Conservation (phyloP, 1,140 invertebrate genomes). For the Formica selysi region DNA sequence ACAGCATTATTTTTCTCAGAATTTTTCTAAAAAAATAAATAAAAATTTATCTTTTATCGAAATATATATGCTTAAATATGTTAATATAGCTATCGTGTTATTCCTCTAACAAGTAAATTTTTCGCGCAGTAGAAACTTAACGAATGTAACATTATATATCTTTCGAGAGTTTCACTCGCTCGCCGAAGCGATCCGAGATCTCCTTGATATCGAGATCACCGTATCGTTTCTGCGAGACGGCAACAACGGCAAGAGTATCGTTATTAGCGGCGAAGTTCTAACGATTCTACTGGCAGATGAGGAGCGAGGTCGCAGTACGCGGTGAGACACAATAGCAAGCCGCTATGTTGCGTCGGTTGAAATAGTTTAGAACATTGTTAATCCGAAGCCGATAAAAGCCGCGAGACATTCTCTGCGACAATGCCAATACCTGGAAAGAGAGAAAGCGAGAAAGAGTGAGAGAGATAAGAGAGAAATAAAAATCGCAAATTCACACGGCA, state of each 20-base stretch:
- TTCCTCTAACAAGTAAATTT: background rate
- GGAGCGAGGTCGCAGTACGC: slow-evolving; percentile 37
- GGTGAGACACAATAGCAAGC: slow-evolving; percentile 70
- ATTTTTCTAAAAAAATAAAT: too few species aligned
- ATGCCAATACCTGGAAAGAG: slow-evolving; percentile 47
- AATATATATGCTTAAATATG: too few species aligned
- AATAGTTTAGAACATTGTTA: slow-evolving; percentile 77
- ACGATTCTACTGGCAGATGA: slow-evolving; percentile 45
- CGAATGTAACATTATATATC: background rate
- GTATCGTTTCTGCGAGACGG: slow-evolving; percentile 13
- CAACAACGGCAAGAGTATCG: slow-evolving; percentile 1
- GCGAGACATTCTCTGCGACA: slow-evolving; percentile 58
- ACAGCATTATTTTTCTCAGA: too few species aligned
- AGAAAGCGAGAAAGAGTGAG: slow-evolving; percentile 7
- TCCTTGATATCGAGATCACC: slow-evolving; percentile 15
- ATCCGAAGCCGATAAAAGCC: slow-evolving; percentile 68
- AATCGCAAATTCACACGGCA: too few species aligned
- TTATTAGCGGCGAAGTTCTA: slow-evolving; percentile 61
- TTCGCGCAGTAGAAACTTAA: background rate
- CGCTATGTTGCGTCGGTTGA: slow-evolving; percentile 50
- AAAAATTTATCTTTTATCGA: too few species aligned
- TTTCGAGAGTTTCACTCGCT: background rate
- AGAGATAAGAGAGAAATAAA: background rate
- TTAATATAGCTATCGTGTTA: background rate
- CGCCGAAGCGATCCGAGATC: background rate